Base-by-base conservation (phyloP, 2,888 invertebrate genomes). In the Stenodera caucasica region DNA sequence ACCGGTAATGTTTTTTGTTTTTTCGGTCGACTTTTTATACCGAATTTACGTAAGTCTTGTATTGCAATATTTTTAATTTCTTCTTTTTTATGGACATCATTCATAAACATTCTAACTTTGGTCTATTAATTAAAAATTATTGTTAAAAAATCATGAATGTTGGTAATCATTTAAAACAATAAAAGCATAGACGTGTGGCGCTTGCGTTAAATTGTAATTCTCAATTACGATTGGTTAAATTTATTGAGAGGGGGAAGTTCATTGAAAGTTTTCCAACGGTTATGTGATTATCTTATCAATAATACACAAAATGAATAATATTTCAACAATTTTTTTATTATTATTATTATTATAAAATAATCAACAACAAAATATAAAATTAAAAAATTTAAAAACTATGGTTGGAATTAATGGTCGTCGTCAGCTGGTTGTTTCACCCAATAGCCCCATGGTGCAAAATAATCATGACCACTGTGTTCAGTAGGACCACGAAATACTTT, bases 401-500 rank as follows among this genome's bases (percentile, higher is more conserved):
- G 51, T 18, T 15, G 5, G 37, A 18, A 32, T 70, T 74, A 73
- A 54, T 79, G 74, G 64, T 80, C 78, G 55, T 86, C 85, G 68
- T 88, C 88, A 0, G 87, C 85, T 3, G 89, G 88, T 71, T 89
- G 88, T 67, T 88, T 88, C 32, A 88, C 86, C 89, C 88, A 89
- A 76, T 86, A 89, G 2, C 89, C 89, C 86, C 89, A 88, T 0
- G 89, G 88, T 2, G 89, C 89, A 71, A 86, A 87, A 23, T 85
- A 83, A 33, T 83, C 78, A 60, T 81, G 80, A 32, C 80, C 76
- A 30, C 85, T 86, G 65, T 85, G 82, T 68, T 86, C 86, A 1
- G 87, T 85, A 0, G 90, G 89, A 0, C 90, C 90, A 65, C 90
- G 79, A 79, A 89, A 90, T 40, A 90, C 89, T 78, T 90, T 90